Conservation (phyloP, 2,888 invertebrate species). For the Calameuta pallipes region DNA sequence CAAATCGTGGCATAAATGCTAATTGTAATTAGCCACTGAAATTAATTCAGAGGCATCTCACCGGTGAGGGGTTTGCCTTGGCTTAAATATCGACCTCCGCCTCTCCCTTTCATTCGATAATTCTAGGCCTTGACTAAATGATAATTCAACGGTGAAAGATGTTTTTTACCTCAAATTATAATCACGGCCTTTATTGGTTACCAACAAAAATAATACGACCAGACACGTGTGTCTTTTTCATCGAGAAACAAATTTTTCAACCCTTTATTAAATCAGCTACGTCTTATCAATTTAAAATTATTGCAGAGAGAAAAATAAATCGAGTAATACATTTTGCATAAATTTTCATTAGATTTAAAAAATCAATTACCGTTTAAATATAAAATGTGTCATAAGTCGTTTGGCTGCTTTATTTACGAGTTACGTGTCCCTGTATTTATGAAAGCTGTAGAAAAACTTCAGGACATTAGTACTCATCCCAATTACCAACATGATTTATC, state of each 20-base stretch:
- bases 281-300: background rate
- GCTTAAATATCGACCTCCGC: background rate
- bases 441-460: background rate
- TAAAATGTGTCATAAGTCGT: background rate
- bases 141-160: background rate
- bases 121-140: background rate
- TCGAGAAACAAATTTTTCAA: background rate
- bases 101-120: conserved; percentile 1
- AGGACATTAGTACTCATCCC: background rate
- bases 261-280: background rate
- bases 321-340: background rate
- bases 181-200: background rate
- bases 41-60: conserved; percentile 38
- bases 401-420: background rate
- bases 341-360: background rate
- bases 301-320: background rate
- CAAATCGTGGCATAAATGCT: conserved; percentile 49
- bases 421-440: background rate
- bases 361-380: background rate
- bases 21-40: conserved; percentile 49
- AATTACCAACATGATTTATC: background rate
- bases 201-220: background rate
- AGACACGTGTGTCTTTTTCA: background rate
- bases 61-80: conserved; percentile 1
- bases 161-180: background rate